Evolutionary conservation across 2,888 invertebrate species (phyloP).

Genomic region (Conus canariensis): DNA sequence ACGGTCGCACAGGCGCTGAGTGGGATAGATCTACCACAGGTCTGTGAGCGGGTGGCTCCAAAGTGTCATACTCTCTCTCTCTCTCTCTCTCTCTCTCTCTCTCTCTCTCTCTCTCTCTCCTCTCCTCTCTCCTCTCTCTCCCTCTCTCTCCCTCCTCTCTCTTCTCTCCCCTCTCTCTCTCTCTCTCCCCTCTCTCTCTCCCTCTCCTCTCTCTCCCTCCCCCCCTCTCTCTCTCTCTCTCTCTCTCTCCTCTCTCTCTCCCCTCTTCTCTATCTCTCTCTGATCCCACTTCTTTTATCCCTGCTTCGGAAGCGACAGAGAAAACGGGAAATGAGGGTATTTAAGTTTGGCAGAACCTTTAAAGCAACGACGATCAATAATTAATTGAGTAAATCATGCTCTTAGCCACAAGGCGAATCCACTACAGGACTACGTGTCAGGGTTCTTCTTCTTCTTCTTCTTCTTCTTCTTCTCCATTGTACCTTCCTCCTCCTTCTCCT

Average conservation of each 20-base stretch:
- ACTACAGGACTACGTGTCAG: too few species aligned
- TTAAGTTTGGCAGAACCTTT: too few species aligned
- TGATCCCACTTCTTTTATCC: background rate
- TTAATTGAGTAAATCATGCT: too few species aligned
- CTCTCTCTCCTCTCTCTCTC: background rate
- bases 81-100: background rate
- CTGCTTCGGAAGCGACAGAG: too few species aligned
- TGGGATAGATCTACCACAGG: too few species aligned
- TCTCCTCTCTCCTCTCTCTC: background rate
- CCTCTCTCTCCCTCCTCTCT: too few species aligned
- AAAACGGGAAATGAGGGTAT: too few species aligned
- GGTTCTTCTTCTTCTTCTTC: background rate
- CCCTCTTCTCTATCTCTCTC: background rate
- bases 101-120: background rate
- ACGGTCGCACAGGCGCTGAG: too few species aligned
- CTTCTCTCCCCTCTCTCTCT: background rate
- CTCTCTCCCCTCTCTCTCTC: background rate
- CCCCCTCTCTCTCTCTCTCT: background rate
- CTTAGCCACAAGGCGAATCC: too few species aligned
- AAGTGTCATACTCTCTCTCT: background rate
- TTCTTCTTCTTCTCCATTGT: background rate
- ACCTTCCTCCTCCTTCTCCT: background rate
- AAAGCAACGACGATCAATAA: too few species aligned
- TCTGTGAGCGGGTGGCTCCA: too few species aligned
- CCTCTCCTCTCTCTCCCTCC: background rate